Evolutionary conservation across 2,888 invertebrate genomes (phyloP), one percentile per base, ranked within the genome.

Genomic region (Scrobipalpa atriplicella): DNA sequence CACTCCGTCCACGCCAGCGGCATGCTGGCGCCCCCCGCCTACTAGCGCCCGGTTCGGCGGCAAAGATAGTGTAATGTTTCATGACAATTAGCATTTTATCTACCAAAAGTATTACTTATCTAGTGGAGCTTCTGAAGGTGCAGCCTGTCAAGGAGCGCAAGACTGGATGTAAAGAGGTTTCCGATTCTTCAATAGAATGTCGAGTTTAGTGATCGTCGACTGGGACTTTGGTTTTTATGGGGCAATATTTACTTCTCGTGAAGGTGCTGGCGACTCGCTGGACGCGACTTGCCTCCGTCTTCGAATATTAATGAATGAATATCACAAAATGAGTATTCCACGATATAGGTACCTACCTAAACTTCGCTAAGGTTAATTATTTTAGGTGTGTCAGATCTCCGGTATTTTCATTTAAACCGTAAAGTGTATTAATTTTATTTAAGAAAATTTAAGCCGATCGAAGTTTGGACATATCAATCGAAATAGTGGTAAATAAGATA

Each of bases 1-100:
- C 93, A 89, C 69, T 90, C 88, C 84, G 90, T 93, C 90, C 92
- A 92, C 82, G 91, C 90, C 83, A 92, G 93, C 85, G 92, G 92
- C 78, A 93, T 93, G 90, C 89, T 93, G 86, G 93, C 92, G 52
- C 92, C 93, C 65, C 93, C 93, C 81, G 86, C 87, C 80, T 90
- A 92, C 78, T 93, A 92, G 86, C 80, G 80, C 79, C 82, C 82
- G 85, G 75, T 82, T 82, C 79, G 79, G 76, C 79, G 79, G 77
- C 68, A 72, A 69, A 69, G 67, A 65, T 69, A 72, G 68, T 69
- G 66, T 78, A 76, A 75, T 72, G 76, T 73, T 75, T 74, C 72
- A 72, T 72, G 75, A 76, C 77, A 71, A 83, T 84, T 85, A 86
- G 83, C 74, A 82, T 84, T 81, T 80, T 83, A 80, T 86, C 87